phyloP scores from a whole-genome alignment of 2,797 vertebrate genomes.

The Sebastiscus albofasciatus region DNA sequence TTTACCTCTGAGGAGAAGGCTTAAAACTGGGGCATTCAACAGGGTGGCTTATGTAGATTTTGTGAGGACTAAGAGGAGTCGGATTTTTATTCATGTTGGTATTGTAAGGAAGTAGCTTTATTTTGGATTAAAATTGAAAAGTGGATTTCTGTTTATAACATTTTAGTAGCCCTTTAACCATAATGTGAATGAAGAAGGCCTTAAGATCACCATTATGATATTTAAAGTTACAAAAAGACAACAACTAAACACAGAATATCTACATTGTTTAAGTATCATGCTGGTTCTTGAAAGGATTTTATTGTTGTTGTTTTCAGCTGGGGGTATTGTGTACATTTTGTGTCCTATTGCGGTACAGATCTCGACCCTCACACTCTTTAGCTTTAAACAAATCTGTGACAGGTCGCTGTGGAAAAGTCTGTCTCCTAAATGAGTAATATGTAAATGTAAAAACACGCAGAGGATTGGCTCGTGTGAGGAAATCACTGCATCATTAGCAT shows the following conservation, averaged over 20 bases:
- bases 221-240: background rate
- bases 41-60: background rate
- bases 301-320: background rate
- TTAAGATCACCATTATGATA: background rate
- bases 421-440: background rate
- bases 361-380: background rate
- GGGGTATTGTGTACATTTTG: background rate
- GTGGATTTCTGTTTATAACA: background rate
- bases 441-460: background rate
- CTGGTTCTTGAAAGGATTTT: accelerated
- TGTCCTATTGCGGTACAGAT: background rate
- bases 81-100: background rate
- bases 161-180: background rate
- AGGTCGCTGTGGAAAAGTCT: background rate
- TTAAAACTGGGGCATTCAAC: background rate
- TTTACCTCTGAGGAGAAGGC: background rate
- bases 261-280: background rate
- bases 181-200: background rate
- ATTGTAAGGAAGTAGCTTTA: background rate
- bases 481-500: background rate
- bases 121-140: background rate
- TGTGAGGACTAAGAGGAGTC: background rate
- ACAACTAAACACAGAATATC: too few species aligned
- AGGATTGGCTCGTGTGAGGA: background rate
- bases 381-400: background rate